A percentile compares a stretch with the other conserved stretches of the same genome.
These are phyloP conservation scores for Grallaria varia DNA, from an alignment of 2,113 vertebrate species.

Conservation along the genomic window DNA sequence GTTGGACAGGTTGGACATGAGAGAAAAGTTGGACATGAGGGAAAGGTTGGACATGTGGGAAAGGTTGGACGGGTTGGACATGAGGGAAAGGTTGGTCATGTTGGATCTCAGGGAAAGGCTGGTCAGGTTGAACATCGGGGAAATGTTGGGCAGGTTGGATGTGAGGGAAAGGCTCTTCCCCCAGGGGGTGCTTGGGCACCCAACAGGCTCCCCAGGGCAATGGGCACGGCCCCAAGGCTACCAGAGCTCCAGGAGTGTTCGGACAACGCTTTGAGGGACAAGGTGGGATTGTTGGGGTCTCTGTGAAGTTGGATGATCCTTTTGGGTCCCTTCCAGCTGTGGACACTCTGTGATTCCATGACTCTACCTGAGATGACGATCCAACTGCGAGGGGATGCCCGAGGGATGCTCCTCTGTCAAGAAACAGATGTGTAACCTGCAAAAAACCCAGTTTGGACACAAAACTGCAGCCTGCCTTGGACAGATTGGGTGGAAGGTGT, in stretches of 20 bases:
- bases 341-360: not conserved
- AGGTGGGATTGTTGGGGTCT: fast-evolving
- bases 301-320: fast-evolving
- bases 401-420: not conserved
- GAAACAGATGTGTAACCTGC: not conserved
- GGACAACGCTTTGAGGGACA: not conserved
- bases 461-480: not conserved
- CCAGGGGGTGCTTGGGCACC: not conserved
- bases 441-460: not conserved
- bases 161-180: not conserved
- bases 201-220: not conserved
- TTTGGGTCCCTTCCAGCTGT: fast-evolving
- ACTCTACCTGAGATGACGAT: not conserved
- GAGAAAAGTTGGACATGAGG: too few species aligned
- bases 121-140: too few species aligned
- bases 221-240: not conserved
- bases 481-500: fast-evolving
- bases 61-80: too few species aligned
- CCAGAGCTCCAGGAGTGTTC: not conserved
- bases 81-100: too few species aligned
- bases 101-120: too few species aligned
- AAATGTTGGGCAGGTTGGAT: not conserved
- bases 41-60: too few species aligned
- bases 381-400: not conserved
- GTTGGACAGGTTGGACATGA: too few species aligned